A percentile compares a stretch with the other conserved stretches of the same genome.
Evolutionary conservation across 2,797 vertebrate species (phyloP).

Genomic region (Phataginus tricuspis): DNA sequence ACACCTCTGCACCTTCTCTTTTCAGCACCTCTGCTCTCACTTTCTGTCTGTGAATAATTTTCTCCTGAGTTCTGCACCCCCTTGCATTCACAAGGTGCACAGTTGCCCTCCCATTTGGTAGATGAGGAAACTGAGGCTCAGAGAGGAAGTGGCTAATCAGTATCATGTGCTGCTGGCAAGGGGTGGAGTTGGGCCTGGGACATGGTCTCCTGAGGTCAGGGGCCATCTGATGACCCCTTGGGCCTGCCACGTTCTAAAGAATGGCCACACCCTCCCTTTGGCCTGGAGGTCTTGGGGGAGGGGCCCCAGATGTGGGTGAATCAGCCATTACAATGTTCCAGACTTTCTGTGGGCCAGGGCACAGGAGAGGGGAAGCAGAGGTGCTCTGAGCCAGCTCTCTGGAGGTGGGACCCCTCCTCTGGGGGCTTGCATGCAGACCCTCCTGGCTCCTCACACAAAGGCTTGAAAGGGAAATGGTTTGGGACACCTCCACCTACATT

Average conservation of each 20-base stretch:
- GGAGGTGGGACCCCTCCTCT: background rate
- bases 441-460: background rate
- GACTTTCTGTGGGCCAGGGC: background rate
- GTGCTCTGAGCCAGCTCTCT: background rate
- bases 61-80: background rate
- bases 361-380: background rate
- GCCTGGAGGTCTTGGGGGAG: background rate
- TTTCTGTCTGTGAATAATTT: background rate
- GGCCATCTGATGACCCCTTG: background rate
- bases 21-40: background rate
- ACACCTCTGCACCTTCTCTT: background rate
- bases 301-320: background rate
- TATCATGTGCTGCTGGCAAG: fast-evolving
- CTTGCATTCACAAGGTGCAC: background rate
- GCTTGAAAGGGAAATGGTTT: background rate
- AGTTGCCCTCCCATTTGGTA: background rate
- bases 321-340: background rate
- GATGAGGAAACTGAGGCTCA: background rate
- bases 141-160: background rate
- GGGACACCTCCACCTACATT: slow-evolving; percentile 77
- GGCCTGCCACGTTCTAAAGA: background rate
- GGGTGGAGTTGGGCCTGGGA: background rate
- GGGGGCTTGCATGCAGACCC: too few relatives aligned
- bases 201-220: background rate
- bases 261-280: background rate